Base-by-base conservation (phyloP, 2,888 invertebrate genomes). In the Leptarthrus brevirostris region DNA sequence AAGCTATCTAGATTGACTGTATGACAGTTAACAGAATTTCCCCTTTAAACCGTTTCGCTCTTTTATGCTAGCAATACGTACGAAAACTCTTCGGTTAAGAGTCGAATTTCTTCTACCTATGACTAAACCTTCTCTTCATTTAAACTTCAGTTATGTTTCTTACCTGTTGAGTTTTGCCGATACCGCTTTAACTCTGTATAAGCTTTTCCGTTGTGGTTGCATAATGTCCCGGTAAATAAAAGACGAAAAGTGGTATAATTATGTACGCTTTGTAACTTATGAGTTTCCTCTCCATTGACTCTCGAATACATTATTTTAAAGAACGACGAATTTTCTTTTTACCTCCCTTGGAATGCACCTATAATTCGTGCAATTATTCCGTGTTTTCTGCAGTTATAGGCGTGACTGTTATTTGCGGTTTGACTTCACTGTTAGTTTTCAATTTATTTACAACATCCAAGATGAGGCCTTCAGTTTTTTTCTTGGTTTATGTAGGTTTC, bases 361-460 rank as follows among this genome's bases (percentile, higher is more conserved):
- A 20, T 61, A 22, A 40, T 61, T 61, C 20, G 36, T 61, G 61
- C 61, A 61, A 61, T 36, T 61, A 36, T 61, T 61, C 40, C 40
- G 36, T 22, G 40, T 36, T 61, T 61, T 61, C 40, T 61, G 16
- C 34, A 40, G 36, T 61, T 61, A 36, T 18, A 34, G 6, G 10
- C n/a, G 16, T 40, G 36, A 36, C 61, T n/a, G 61, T 8, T 40
- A 5, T 61, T 61, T 18, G 61, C n/a, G 61, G 61, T 61, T 61
- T 61, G 12, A 61, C 12, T 61, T 36, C 61, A 61, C 58, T 61
- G 61, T 61, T 36, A 36, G 22, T 20, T 18, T 61, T 36, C 36
- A 18, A 61, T 61, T 36, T 2, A 40, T 3, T 20, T 10, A 10
- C 20, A 34, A n/a, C 4, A n/a, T 14, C 12, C 18, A 34, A 34